A percentile compares a stretch with the other conserved stretches of the same genome.
phyloP scores from a whole-genome alignment of 2,888 invertebrate genomes.

The Hemicrepidius hirtus region DNA sequence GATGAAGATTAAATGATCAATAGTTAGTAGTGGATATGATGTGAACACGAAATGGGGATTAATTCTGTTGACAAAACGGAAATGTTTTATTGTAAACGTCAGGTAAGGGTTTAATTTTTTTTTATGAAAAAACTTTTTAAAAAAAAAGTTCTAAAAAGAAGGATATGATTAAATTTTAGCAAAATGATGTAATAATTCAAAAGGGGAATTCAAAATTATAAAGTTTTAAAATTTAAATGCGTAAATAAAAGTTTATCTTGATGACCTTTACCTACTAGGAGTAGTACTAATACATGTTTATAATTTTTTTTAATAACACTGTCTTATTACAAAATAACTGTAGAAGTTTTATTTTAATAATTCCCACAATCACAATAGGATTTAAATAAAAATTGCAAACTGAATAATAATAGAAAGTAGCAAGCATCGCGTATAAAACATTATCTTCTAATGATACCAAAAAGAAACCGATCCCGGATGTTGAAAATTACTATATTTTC shows the following conservation, averaged over 20 bases:
- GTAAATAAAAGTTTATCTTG: constrained; percentile 24
- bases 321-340: constrained; percentile 19
- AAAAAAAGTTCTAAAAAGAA: neutral
- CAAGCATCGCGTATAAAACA: too few relatives aligned
- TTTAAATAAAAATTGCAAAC: too few relatives aligned
- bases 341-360: neutral
- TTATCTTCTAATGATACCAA: too few relatives aligned
- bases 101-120: neutral
- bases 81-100: neutral
- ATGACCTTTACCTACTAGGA: constrained; percentile 19
- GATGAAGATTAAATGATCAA: constrained; percentile 13
- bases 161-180: too few relatives aligned
- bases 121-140: neutral
- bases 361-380: too few relatives aligned
- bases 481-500: neutral
- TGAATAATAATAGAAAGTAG: too few relatives aligned
- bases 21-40: neutral
- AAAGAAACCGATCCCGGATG: too few relatives aligned
- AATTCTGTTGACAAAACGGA: neutral
- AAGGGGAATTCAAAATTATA: neutral
- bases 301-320: neutral
- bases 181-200: too few relatives aligned
- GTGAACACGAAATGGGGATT: constrained; percentile 18
- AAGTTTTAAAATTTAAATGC: constrained; percentile 2
- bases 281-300: neutral